Conservation (phyloP, 2,113 vertebrate genomes). For the Cervus canadensis region DNA sequence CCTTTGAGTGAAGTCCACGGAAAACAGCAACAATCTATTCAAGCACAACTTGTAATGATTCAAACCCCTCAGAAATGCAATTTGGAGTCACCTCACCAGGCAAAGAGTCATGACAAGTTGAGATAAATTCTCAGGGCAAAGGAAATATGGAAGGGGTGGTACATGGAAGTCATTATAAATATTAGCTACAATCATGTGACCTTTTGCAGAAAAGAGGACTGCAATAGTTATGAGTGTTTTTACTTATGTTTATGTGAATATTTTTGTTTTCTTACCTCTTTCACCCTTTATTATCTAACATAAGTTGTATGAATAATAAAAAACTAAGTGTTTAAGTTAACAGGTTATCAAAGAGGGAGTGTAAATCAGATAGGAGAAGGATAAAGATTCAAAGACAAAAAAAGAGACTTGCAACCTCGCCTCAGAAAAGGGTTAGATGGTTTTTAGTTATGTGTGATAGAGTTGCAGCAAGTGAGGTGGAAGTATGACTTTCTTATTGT, state of each 20-base stretch:
- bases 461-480: not conserved
- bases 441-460: not conserved
- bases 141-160: not conserved
- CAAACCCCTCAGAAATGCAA: not conserved
- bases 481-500: not conserved
- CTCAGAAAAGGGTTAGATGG: not conserved
- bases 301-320: not conserved
- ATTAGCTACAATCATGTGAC: not conserved
- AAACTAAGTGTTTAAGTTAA: not conserved
- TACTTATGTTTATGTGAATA: not conserved
- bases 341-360: not conserved
- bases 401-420: not conserved
- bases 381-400: not conserved
- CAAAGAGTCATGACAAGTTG: not conserved
- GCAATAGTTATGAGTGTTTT: not conserved
- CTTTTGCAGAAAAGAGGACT: not conserved
- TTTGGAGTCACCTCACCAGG: not conserved
- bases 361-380: not conserved
- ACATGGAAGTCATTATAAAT: not conserved
- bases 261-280: not conserved
- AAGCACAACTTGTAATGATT: not conserved
- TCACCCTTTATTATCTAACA: not conserved
- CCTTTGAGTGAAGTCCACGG: not conserved
- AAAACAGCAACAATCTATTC: not conserved
- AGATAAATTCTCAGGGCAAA: not conserved